Base-by-base conservation (phyloP, 2,797 vertebrate species). In the Merluccius polli region DNA sequence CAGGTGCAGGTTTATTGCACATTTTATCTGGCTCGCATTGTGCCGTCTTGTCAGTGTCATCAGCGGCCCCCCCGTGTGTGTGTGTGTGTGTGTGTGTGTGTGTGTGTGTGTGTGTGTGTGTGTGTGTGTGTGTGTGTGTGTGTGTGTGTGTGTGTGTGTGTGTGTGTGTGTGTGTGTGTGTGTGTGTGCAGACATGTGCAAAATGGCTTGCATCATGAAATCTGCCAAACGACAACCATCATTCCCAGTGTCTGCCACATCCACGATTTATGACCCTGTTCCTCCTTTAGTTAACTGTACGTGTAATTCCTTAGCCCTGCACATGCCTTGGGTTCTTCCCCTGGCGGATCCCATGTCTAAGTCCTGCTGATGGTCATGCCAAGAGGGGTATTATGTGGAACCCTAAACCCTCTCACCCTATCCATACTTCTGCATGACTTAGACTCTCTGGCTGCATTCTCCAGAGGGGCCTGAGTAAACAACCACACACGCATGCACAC, bases 401-500 rank as follows among this genome's bases (percentile, higher is more conserved):
- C 84, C 86, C 80, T 77, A 91, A 90, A 87, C 87, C 59, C 86
- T 78, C 80, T 82, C 84, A 86, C 83, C 81, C 87, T 83, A 83
- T 85, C 83, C 84, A 72, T 80, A 24, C 59, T 27, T 67, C 72
- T 82, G 83, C 84, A 70, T 68, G 77, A 77, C 88, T 76, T 91
- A 92, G 91, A 92, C 92, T 83, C 86, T 82, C 82, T 81, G 90
- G 77, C 86, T 87, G 86, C 88, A 79, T 92, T 92, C 88, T 93
- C 84, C 73, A 82, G 87, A 84, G 83, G 72, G n/a, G 59, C 77
- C 83, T 81, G 79, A 80, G 89, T 89, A 92, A 91, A 92, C 85
- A 90, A 71, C 31, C 77, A 71, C 30, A 67, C 83, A 82, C 73
- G 65, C 72, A 69, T 72, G 36, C 70, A 44, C 71, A 72, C 52